Evolutionary conservation across 2,888 invertebrate species (phyloP).

Genomic region (Galeopsomyia nigrocyanea): DNA sequence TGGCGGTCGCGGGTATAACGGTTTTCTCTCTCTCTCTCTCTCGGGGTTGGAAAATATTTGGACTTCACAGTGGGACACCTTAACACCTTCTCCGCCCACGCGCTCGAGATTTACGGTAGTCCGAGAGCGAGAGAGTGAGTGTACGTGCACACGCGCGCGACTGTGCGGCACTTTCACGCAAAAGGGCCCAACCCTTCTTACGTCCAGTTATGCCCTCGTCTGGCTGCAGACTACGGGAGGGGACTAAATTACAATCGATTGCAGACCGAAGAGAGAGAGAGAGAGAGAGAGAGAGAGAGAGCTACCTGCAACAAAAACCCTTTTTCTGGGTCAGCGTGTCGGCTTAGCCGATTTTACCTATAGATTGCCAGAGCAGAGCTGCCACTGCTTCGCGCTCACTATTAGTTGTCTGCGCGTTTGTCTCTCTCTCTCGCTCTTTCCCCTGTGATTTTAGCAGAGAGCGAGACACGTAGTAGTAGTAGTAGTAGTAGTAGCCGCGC

Average conservation of each 20-base stretch:
- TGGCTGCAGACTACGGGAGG: slow-evolving; percentile 23
- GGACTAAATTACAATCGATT: slow-evolving; percentile 57
- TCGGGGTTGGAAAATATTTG: slow-evolving; percentile 21
- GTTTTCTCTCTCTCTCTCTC: too few relatives aligned
- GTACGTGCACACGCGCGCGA: too few relatives aligned
- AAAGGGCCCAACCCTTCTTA: slow-evolving; percentile 27
- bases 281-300: neutral
- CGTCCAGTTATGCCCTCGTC: neutral
- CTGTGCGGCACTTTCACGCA: slow-evolving; percentile 29
- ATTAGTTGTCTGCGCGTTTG: too few relatives aligned
- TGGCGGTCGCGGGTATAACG: too few relatives aligned
- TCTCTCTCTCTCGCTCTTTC: too few relatives aligned
- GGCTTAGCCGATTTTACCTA: slow-evolving; percentile 3
- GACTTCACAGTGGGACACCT: slow-evolving; percentile 7
- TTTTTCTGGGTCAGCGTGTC: slow-evolving; percentile 61
- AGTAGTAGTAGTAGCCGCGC: too few relatives aligned
- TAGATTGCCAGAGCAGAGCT: too few relatives aligned
- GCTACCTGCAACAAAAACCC: slow-evolving; percentile 49
- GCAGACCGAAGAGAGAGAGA: slow-evolving; percentile 14
- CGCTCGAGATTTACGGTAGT: too few relatives aligned
- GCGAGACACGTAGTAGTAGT: too few relatives aligned
- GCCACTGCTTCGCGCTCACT: too few relatives aligned
- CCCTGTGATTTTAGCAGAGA: too few relatives aligned
- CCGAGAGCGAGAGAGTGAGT: too few relatives aligned
- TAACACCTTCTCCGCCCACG: slow-evolving; percentile 31